Conservation (phyloP, 2,113 vertebrate species). For the Picathartes gymnocephalus region DNA sequence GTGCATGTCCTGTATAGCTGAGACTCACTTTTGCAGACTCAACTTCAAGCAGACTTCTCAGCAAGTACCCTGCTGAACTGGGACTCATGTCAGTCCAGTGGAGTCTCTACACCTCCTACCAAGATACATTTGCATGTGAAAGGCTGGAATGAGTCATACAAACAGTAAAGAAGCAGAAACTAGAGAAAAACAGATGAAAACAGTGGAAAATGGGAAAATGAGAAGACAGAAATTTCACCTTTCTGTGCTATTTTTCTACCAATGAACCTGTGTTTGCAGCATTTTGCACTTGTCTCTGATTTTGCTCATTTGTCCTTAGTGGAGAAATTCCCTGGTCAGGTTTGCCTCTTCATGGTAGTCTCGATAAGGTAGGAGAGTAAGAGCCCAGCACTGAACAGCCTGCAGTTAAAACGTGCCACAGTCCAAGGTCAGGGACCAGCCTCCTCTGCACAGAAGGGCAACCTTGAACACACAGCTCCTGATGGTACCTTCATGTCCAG, state of each 20-base stretch:
- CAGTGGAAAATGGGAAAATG: background rate
- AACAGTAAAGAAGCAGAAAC: background rate
- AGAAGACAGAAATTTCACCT: background rate
- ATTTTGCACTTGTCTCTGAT: background rate
- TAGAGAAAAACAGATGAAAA: background rate
- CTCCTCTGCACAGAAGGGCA: background rate
- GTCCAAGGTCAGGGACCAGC: background rate
- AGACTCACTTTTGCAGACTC: background rate
- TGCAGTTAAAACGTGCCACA: background rate
- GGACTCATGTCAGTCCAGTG: background rate
- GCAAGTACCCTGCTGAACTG: background rate
- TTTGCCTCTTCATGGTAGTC: background rate
- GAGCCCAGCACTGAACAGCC: background rate
- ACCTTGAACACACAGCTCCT: background rate
- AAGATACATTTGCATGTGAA: background rate
- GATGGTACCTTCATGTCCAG: background rate
- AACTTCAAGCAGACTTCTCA: background rate
- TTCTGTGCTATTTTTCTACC: background rate
- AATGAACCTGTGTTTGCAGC: background rate
- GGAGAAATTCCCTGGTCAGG: background rate
- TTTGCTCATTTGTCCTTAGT: background rate
- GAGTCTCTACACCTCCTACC: background rate
- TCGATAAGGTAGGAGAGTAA: background rate
- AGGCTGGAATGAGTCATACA: background rate
- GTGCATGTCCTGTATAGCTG: background rate